phyloP scores from a whole-genome alignment of 1,140 invertebrate species.

The Planococcus citri region DNA sequence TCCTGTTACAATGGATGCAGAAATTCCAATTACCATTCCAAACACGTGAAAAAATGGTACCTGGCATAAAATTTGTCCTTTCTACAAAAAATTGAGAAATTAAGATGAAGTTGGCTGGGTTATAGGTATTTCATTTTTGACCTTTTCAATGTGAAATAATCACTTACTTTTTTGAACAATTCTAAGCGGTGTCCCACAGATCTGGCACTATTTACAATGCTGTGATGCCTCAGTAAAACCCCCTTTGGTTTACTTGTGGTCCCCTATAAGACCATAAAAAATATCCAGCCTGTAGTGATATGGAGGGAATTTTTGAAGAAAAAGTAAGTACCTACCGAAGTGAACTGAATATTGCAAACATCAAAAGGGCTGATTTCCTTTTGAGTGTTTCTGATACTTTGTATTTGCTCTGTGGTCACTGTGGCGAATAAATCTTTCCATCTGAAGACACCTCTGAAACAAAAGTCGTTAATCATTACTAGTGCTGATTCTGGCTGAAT shows the following conservation, averaged over 20 bases:
- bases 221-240: slow-evolving; percentile 64
- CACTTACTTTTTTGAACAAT: slow-evolving; percentile 26
- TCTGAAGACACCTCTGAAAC: not conserved
- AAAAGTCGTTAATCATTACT: too few relatives aligned
- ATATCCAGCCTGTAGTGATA: not conserved
- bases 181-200: slow-evolving; percentile 26
- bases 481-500: too few relatives aligned
- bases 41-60: slow-evolving; percentile 89
- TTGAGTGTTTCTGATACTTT: not conserved
- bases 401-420: not conserved
- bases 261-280: slow-evolving; percentile 39
- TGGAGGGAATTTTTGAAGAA: not conserved
- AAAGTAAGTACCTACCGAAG: slow-evolving; percentile 53
- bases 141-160: too few relatives aligned
- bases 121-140: too few relatives aligned
- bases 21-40: slow-evolving; percentile 57
- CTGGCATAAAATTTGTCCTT: slow-evolving; percentile 48
- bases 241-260: slow-evolving; percentile 84
- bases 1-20: slow-evolving; percentile 48
- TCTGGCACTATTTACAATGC: slow-evolving; percentile 74
- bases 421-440: not conserved
- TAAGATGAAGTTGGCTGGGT: too few relatives aligned
- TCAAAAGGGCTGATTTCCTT: slow-evolving; percentile 47
- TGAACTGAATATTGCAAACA: slow-evolving; percentile 71
- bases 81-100: too few relatives aligned